Conservation (phyloP, 2,113 vertebrate genomes). For the Peromyscus maniculatus region DNA sequence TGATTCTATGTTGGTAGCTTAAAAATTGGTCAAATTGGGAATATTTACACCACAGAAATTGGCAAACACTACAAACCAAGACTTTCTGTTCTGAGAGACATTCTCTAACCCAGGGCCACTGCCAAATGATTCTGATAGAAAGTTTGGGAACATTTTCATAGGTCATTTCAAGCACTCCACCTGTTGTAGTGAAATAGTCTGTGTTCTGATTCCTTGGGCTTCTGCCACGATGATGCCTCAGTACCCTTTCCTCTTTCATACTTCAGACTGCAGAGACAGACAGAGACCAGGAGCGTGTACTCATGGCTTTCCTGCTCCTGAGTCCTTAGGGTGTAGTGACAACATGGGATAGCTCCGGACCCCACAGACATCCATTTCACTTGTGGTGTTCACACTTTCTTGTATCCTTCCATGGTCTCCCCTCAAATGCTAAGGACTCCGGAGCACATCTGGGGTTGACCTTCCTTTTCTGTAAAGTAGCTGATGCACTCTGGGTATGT, state of each 20-base stretch:
- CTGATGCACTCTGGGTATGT: not conserved
- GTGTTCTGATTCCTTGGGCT: not conserved
- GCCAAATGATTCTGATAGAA: not conserved
- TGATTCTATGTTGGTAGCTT: not conserved
- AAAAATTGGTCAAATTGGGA: not conserved
- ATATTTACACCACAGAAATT: constrained; percentile 50
- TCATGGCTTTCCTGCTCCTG: not conserved
- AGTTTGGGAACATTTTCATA: not conserved
- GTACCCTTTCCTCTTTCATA: not conserved
- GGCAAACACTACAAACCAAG: not conserved
- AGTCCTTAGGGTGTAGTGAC: not conserved
- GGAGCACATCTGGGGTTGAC: not conserved
- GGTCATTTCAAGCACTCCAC: not conserved
- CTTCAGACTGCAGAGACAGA: not conserved
- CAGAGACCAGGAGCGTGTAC: not conserved
- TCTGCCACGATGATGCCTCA: not conserved
- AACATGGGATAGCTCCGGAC: not conserved
- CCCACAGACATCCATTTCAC: too few species aligned
- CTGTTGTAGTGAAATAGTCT: not conserved
- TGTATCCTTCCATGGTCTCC: not conserved
- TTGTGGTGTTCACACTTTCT: not conserved
- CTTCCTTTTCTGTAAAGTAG: not conserved
- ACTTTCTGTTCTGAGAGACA: constrained; percentile 9
- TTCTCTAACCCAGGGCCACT: not conserved
- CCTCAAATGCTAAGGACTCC: not conserved